Evolutionary conservation across 2,113 vertebrate genomes (phyloP).

Genomic region (Chrysochloris asiatica): DNA sequence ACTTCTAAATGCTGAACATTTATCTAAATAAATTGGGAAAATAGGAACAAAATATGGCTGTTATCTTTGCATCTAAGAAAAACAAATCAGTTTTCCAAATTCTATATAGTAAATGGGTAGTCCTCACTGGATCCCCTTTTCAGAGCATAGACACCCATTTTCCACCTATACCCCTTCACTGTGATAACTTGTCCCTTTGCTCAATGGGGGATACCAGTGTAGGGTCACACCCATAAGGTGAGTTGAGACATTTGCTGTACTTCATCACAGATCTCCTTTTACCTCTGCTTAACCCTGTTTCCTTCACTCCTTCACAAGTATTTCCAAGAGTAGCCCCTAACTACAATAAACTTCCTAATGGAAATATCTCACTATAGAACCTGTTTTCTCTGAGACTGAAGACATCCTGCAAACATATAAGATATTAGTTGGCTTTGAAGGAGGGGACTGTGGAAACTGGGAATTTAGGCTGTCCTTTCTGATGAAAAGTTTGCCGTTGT

Average conservation of each 20-base stretch:
- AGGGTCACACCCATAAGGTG: neutral
- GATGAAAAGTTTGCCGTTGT: neutral
- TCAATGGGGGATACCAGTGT: neutral
- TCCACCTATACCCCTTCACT: too few species aligned
- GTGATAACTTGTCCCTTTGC: neutral
- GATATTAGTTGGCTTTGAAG: neutral
- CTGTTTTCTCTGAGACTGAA: conserved; percentile 12
- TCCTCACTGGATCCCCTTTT: neutral
- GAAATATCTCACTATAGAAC: neutral
- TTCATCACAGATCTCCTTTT: neutral
- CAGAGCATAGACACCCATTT: neutral
- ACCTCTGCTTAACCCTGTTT: neutral
- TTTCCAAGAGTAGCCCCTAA: neutral
- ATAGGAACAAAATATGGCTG: neutral
- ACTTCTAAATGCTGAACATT: neutral
- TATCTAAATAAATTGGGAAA: neutral
- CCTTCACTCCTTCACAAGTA: neutral
- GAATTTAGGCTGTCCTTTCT: neutral
- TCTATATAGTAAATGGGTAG: neutral
- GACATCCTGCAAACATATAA: neutral
- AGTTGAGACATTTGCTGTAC: neutral
- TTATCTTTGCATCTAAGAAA: neutral
- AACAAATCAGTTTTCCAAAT: neutral
- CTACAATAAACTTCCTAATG: neutral
- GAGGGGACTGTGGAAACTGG: neutral